These are phyloP conservation scores for Tachina fera DNA, from an alignment of 2,888 invertebrate species.

Conservation along the genomic window DNA sequence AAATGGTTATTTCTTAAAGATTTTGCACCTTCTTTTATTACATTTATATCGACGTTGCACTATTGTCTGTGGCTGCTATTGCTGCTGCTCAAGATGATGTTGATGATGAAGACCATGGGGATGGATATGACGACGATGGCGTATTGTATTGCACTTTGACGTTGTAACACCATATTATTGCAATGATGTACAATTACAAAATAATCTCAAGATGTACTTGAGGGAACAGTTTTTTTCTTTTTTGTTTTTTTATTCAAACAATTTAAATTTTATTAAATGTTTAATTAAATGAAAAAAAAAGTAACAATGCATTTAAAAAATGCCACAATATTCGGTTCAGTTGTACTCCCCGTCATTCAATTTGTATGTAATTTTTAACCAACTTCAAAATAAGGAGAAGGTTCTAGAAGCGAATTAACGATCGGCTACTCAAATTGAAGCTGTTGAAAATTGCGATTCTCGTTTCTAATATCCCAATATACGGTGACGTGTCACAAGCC, in stretches of 20 bases:
- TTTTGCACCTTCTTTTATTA: constrained; percentile 62
- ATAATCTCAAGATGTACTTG: constrained; percentile 55
- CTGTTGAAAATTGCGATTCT: no score
- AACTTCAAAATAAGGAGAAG: no score
- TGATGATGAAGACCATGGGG: constrained; percentile 26
- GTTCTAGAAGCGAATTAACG: no score
- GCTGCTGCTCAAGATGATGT: constrained; percentile 27
- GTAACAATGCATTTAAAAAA: background rate
- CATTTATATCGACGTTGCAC: constrained; percentile 33
- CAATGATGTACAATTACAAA: constrained; percentile 64
- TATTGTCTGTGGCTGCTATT: constrained; percentile 21
- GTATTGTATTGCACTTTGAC: constrained; percentile 65
- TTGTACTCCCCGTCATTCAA: background rate
- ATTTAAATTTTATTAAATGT: constrained; percentile 6
- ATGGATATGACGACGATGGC: constrained; percentile 57
- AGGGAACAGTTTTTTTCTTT: background rate
- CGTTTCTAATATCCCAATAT: no score
- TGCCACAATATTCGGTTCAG: background rate
- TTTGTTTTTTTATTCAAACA: background rate
- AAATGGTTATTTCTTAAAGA: constrained; percentile 53
- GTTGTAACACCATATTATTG: constrained; percentile 63
- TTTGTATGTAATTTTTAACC: background rate
- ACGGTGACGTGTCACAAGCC: background rate
- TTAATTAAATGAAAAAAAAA: background rate
- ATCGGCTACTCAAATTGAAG: no score